Evolutionary conservation across 2,113 vertebrate species (phyloP).

Genomic region (Protobothrops mucrosquamatus): DNA sequence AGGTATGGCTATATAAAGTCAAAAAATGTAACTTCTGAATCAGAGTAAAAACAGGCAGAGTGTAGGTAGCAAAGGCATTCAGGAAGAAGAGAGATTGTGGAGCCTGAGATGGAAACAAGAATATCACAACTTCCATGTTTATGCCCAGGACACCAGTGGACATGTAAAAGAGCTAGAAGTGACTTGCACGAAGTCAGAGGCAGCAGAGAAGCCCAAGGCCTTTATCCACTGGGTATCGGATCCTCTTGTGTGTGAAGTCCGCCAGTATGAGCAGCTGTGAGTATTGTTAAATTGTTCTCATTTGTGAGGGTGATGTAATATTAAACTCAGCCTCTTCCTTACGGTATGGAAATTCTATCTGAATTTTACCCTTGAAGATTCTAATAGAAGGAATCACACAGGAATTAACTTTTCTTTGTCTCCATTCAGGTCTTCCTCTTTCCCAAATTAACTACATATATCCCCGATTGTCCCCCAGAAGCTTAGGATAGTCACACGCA

Average conservation of each 20-base stretch:
- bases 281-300: constrained; percentile 34
- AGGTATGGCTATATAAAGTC: background rate
- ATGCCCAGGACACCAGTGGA: constrained; percentile 75
- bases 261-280: constrained; percentile 94
- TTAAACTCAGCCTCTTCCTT: background rate
- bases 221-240: constrained; percentile 98
- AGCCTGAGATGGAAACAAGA: background rate
- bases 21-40: background rate
- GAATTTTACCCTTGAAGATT: background rate
- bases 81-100: background rate
- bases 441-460: background rate
- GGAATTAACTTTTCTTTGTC: background rate
- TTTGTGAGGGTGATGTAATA: rapidly evolving
- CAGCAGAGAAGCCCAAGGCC: constrained; percentile 89
- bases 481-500: background rate
- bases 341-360: background rate
- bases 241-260: constrained; percentile 86
- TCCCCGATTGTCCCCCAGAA: background rate
- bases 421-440: background rate
- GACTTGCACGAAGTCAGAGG: constrained; percentile 76
- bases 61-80: background rate
- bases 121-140: background rate
- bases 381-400: background rate
- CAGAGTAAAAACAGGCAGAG: background rate
- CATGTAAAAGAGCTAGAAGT: constrained; percentile 84